Evolutionary conservation across 2,888 invertebrate species (phyloP), one percentile per base, ranked within the genome.

Genomic region (Oeneis ivallda): DNA sequence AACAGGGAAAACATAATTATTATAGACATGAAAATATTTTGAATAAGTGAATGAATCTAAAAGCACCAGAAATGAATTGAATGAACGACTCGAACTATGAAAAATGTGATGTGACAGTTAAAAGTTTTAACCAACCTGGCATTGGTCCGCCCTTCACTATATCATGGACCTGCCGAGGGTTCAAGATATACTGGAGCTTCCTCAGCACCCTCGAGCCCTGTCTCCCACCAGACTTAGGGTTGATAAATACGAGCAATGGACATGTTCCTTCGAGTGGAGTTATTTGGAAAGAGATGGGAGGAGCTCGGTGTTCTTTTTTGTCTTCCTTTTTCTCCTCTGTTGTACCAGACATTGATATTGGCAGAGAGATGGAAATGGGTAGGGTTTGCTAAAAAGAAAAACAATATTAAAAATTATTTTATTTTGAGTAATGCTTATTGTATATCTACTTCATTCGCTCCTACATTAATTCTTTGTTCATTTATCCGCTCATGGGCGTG

Each of bases 211-310:
- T 94, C 60, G 96, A 95, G 6, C 99, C 99, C 81, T 99, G 99
- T 50, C 98, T 93, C 0, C 99, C 99, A 0, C 99, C 99, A 62
- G 97, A 97, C 87, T 99, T 99, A 0, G 98, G 98, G 92, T 99
- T 99, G 74, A 99, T 97, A 84, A 99, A 98, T 61, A 99, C 98
- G 64, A 99, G 92, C 34, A 99, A 93, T 0, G 99, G 99, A 67
- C 94, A 93, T 9, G 94, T 93, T 61, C 93, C 94, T 57, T 95
- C 93, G 6, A 95, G 93, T 17, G 96, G 96, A 10, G 96, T 95
- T 72, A 98, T 96, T 93, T 98, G 98, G 88, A 98, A 98, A 72
- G 98, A 98, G 88, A 96, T 96, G 0, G 96, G 95, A n/a, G 95
- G 90, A 1, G 90, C 86, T 0, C 89, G 78, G 3, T 86, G 81